Conservation (phyloP, 2,797 vertebrate genomes). For the Macropus fuliginosus region DNA sequence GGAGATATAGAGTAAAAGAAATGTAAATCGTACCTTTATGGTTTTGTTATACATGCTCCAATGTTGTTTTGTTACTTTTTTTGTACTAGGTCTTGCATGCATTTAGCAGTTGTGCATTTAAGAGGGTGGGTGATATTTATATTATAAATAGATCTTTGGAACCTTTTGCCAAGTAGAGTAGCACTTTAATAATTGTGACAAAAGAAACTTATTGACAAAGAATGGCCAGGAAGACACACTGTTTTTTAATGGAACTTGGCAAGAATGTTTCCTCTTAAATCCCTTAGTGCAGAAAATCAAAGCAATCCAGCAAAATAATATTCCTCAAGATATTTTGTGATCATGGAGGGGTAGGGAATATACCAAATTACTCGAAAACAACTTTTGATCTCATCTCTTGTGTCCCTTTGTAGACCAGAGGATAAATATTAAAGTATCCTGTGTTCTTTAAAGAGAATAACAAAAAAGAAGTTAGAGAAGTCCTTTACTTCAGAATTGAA, state of each 20-base stretch:
- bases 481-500: conserved; percentile 16
- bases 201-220: conserved; percentile 62
- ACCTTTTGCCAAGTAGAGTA: conserved; percentile 62
- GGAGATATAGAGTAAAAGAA: conserved; percentile 47
- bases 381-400: conserved; percentile 3
- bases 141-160: conserved; percentile 47
- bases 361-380: conserved; percentile 21
- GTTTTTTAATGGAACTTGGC: conserved; percentile 45
- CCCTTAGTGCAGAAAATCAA: conserved; percentile 65
- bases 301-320: conserved; percentile 37
- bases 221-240: conserved; percentile 68
- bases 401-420: conserved; percentile 12
- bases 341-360: conserved; percentile 7
- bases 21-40: conserved; percentile 31
- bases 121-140: conserved; percentile 69
- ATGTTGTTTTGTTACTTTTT: conserved; percentile 59
- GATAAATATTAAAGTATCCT: conserved; percentile 1
- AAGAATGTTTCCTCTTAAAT: conserved; percentile 57
- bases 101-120: conserved; percentile 65
- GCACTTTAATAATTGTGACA: conserved; percentile 67
- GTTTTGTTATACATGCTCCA: conserved; percentile 37
- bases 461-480: conserved; percentile 2
- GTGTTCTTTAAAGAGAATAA: not conserved
- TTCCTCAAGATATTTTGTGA: conserved; percentile 9
- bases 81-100: conserved; percentile 65